A percentile compares a stretch with the other conserved stretches of the same genome.
phyloP scores from a whole-genome alignment of 2,113 vertebrate species.

The Prionailurus bengalensis region DNA sequence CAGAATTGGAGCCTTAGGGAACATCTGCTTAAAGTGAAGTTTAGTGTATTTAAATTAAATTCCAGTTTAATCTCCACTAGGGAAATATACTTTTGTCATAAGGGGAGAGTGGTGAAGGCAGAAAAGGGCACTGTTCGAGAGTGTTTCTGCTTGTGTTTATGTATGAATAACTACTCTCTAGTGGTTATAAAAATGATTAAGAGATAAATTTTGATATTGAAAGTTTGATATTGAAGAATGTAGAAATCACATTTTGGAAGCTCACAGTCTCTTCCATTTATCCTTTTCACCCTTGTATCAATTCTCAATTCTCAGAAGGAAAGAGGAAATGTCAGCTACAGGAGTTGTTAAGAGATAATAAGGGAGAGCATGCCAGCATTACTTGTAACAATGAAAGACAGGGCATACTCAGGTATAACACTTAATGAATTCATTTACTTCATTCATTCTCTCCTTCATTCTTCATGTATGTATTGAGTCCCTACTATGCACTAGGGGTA shows the following conservation, averaged over 20 bases:
- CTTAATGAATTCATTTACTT: not conserved
- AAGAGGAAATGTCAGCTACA: not conserved
- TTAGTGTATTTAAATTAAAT: slow-evolving; percentile 3
- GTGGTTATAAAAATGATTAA: not conserved
- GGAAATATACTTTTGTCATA: not conserved
- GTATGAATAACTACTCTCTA: not conserved
- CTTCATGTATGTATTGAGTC: not conserved
- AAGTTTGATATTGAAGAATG: not conserved
- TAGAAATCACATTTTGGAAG: not conserved
- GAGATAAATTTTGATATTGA: not conserved
- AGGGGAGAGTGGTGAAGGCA: not conserved
- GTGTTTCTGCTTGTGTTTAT: not conserved
- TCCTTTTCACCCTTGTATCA: not conserved
- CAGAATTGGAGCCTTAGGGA: not conserved
- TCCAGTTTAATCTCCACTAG: not conserved
- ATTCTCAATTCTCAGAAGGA: not conserved
- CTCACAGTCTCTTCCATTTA: not conserved
- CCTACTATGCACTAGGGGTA: not conserved
- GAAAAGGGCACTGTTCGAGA: not conserved
- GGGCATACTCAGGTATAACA: not conserved
- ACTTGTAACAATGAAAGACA: not conserved
- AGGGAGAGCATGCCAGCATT: not conserved
- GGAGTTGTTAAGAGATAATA: not conserved
- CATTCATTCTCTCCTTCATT: not conserved
- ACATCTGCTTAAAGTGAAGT: slow-evolving; percentile 43